These are phyloP conservation scores for Nylanderia fulva DNA, from an alignment of 1,140 invertebrate genomes.

Conservation along the genomic window DNA sequence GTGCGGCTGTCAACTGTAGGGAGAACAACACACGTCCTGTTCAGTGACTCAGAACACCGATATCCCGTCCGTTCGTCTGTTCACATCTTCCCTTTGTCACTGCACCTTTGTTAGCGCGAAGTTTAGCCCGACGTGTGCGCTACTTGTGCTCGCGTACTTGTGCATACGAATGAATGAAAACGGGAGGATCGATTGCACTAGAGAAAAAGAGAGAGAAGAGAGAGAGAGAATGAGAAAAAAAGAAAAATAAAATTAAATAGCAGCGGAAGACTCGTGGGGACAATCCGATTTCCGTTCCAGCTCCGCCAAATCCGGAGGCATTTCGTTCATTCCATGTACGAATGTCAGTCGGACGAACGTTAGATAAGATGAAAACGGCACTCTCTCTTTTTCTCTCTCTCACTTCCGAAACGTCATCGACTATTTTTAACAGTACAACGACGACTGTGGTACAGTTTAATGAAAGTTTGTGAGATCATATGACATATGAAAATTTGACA, in stretches of 20 bases:
- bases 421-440: conserved; percentile 36
- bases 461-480: background rate
- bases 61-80: conserved; percentile 69
- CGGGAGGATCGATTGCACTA: conserved; percentile 9
- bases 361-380: background rate
- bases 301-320: conserved; percentile 36
- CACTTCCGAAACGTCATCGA: background rate
- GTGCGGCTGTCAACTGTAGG: conserved; percentile 48
- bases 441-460: background rate
- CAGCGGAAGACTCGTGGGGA: background rate
- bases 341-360: conserved; percentile 7
- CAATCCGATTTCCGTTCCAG: conserved; percentile 35
- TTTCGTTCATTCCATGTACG: background rate
- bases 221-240: background rate
- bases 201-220: background rate
- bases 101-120: conserved; percentile 50
- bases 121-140: conserved; percentile 55
- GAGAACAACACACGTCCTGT: conserved; percentile 71
- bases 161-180: conserved; percentile 47
- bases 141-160: conserved; percentile 40
- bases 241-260: conserved; percentile 1
- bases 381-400: background rate
- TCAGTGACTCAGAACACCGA: conserved; percentile 72
- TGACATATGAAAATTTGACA: background rate
- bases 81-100: conserved; percentile 61